Evolutionary conservation across 1,140 invertebrate genomes (phyloP).

Genomic region (Vanessa atalanta): DNA sequence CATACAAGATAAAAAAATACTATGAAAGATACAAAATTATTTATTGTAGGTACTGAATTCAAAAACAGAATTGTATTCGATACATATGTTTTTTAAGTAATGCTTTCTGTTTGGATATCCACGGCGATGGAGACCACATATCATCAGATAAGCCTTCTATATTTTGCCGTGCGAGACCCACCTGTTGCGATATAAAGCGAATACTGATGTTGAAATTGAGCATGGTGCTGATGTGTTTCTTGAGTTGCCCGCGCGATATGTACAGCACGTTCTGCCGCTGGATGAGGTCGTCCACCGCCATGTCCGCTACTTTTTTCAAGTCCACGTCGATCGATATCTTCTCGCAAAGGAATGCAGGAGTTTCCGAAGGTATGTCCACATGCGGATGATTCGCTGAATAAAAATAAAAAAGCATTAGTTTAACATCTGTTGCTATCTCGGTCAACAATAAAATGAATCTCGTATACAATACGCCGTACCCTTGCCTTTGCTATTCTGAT

Average conservation of each 20-base stretch:
- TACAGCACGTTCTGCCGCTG: conserved; percentile 91
- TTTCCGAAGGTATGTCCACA: conserved; percentile 87
- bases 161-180: conserved; percentile 47
- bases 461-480: conserved; percentile 38
- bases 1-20: not conserved
- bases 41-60: too few relatives aligned
- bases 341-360: conserved; percentile 95
- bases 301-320: conserved; percentile 93
- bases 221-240: conserved; percentile 93
- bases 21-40: not conserved
- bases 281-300: conserved; percentile 92
- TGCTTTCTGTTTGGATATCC: not conserved
- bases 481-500: conserved; percentile 69
- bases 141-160: too few relatives aligned
- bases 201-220: conserved; percentile 94
- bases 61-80: too few relatives aligned
- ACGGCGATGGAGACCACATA: too few relatives aligned
- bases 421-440: not conserved
- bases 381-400: conserved; percentile 77
- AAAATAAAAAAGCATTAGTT: not conserved
- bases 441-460: not conserved
- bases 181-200: conserved; percentile 93
- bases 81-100: too few relatives aligned
- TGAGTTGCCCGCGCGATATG: conserved; percentile 91
- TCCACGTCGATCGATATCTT: conserved; percentile 94